Base-by-base conservation (phyloP, 2,113 vertebrate species). In the Acrocephalus kingi region DNA sequence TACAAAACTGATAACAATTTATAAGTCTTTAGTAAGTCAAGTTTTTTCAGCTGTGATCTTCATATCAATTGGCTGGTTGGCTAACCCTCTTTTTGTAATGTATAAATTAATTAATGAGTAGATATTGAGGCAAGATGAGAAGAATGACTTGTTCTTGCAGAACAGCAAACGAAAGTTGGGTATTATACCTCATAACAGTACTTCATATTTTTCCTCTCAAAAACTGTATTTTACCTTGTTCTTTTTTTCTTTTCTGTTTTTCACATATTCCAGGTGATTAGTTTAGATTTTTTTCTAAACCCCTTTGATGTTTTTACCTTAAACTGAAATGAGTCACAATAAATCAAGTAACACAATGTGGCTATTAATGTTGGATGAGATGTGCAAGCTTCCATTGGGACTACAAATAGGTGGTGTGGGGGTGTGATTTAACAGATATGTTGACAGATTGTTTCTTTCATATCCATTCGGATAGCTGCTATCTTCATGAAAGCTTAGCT, bases 361-460 rank as follows among this genome's bases (percentile, higher is more conserved):
- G 88, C 87, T 97, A 71, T 95, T 97, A 94, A 96, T 83, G 63
- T 72, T 96, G 93, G 89, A 95, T 92, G 87, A 90, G 81, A 81
- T 96, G 96, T 97, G 76, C 93, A 97, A 96, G 66, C 90, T 84
- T 97, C 95, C 89, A 56, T 21, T 27, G 72, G 89, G 95, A 97
- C 63, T 96, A 59, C 88, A 76, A 84, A 93, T 95, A 96, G 82
- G 67, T 63, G 72, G 27, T 67, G 52, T 59, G 51, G 64, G 37
- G 55, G 68, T 74, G 87, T 89, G 39, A 68, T 92, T 91, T 55
- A 75, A 74, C 46, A 92, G 68, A 73, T 58, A n/a, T 28, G 28
- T 51, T 91, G 68, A 77, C 56, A 78, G 76, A 41, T 62, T 93
- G 52, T 31, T 87, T 89, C 91, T 89, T 76, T 51, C 35, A 39